Evolutionary conservation across 2,113 vertebrate genomes (phyloP).

Genomic region (Polypterus senegalus): DNA sequence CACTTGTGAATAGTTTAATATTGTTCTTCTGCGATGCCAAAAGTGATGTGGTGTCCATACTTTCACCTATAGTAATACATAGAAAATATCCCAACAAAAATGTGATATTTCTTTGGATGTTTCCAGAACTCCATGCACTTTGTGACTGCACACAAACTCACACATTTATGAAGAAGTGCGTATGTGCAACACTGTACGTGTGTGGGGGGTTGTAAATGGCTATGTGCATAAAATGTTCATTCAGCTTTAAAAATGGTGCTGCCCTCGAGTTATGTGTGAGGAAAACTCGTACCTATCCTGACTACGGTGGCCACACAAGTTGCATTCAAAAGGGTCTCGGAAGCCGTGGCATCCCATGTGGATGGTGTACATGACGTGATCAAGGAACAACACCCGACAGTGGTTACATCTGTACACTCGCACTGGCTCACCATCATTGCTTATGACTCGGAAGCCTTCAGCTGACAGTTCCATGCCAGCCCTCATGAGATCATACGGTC

Average conservation of each 20-base stretch:
- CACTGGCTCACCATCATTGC: conserved; percentile 71
- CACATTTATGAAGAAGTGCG: too few relatives aligned
- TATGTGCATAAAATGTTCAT: too few relatives aligned
- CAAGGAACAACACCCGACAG: conserved; percentile 89
- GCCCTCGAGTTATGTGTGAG: conserved; percentile 93
- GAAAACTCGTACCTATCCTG: conserved; percentile 97
- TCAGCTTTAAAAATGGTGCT: conserved; percentile 67
- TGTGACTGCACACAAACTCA: too few relatives aligned
- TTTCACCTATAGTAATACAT: too few relatives aligned
- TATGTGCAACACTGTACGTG: too few relatives aligned
- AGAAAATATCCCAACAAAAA: too few relatives aligned
- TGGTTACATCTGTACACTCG: conserved; percentile 84
- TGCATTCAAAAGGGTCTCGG: conserved; percentile 94
- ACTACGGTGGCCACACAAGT: conserved; percentile 92
- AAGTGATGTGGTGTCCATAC: too few relatives aligned
- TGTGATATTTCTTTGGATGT: too few relatives aligned
- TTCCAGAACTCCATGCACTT: too few relatives aligned
- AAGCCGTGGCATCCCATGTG: conserved; percentile 98
- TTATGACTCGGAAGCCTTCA: conserved; percentile 80
- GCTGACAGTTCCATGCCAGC: conserved; percentile 57
- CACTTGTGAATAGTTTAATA: too few relatives aligned
- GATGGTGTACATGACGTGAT: conserved; percentile 98
- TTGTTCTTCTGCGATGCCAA: too few relatives aligned
- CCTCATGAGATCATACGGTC: conserved; percentile 70
- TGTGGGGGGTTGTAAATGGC: too few relatives aligned